These are phyloP conservation scores for Tyrannus savana DNA, from an alignment of 2,113 vertebrate species.

Conservation along the genomic window DNA sequence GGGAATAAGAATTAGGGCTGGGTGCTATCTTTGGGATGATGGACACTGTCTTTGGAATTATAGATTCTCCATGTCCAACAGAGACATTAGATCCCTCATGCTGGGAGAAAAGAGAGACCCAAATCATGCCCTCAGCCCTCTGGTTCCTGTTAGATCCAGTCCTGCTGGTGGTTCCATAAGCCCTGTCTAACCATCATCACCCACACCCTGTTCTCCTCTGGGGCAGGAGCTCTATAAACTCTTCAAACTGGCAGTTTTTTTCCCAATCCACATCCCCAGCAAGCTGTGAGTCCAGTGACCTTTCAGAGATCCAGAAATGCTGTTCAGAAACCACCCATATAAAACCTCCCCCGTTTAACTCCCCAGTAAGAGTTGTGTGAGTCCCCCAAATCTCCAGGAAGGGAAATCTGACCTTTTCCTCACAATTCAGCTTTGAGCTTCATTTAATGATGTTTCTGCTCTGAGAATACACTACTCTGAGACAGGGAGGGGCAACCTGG, in stretches of 20 bases:
- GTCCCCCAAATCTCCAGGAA: not conserved
- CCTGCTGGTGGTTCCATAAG: not conserved
- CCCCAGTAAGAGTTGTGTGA: not conserved
- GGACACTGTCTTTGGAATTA: not conserved
- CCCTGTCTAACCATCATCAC: no score
- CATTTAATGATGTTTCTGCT: not conserved
- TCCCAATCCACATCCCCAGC: not conserved
- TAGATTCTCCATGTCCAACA: not conserved
- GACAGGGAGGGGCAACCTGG: not conserved
- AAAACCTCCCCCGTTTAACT: not conserved
- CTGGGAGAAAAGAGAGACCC: rapidly evolving
- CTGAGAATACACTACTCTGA: not conserved
- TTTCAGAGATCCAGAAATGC: not conserved
- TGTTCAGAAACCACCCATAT: not conserved
- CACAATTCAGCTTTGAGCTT: not conserved
- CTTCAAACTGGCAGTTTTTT: not conserved
- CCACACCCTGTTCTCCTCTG: not conserved
- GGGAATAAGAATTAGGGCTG: not conserved
- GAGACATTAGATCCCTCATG: not conserved
- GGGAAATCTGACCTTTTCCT: not conserved
- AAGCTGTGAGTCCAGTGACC: not conserved
- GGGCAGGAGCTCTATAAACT: not conserved
- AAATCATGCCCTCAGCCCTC: not conserved
- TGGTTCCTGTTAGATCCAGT: not conserved
- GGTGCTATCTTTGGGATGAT: not conserved